These are phyloP conservation scores for Xanthorhoe spadicearia DNA, from an alignment of 2,888 invertebrate species.

Conservation along the genomic window DNA sequence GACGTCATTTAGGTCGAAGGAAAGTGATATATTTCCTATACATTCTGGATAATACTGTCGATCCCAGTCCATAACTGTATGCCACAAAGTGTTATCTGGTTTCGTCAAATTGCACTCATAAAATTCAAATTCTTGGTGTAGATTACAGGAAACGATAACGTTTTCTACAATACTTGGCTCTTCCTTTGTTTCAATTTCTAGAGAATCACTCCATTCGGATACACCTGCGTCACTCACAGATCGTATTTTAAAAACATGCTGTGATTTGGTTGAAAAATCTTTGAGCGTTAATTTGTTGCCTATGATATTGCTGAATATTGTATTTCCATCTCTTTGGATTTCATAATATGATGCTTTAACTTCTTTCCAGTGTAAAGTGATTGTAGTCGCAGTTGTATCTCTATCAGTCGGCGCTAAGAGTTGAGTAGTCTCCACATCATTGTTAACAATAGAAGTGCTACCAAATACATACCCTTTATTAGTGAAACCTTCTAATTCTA, in stretches of 20 bases:
- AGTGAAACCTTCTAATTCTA: conserved; percentile 62
- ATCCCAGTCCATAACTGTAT: conserved; percentile 55
- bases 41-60: conserved; percentile 27
- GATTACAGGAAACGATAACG: conserved; percentile 57
- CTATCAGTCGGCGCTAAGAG: conserved; percentile 48
- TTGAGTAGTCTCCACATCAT: conserved; percentile 49
- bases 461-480: conserved; percentile 56
- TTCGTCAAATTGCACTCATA: conserved; percentile 56
- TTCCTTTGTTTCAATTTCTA: conserved; percentile 51
- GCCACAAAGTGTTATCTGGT: conserved; percentile 53
- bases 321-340: conserved; percentile 65
- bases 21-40: conserved; percentile 52
- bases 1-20: conserved; percentile 55
- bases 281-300: conserved; percentile 56
- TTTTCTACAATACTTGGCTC: conserved; percentile 57
- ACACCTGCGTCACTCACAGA: conserved; percentile 54
- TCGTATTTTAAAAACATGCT: conserved; percentile 65
- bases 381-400: conserved; percentile 52
- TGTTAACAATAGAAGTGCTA: conserved; percentile 42
- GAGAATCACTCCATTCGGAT: conserved; percentile 69
- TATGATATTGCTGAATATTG: conserved; percentile 61
- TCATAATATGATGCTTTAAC: conserved; percentile 60
- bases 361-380: conserved; percentile 62
- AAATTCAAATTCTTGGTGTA: conserved; percentile 55
- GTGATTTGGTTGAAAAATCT: conserved; percentile 54